Evolutionary conservation across 2,888 invertebrate genomes (phyloP).

Genomic region (Patella pellucida): DNA sequence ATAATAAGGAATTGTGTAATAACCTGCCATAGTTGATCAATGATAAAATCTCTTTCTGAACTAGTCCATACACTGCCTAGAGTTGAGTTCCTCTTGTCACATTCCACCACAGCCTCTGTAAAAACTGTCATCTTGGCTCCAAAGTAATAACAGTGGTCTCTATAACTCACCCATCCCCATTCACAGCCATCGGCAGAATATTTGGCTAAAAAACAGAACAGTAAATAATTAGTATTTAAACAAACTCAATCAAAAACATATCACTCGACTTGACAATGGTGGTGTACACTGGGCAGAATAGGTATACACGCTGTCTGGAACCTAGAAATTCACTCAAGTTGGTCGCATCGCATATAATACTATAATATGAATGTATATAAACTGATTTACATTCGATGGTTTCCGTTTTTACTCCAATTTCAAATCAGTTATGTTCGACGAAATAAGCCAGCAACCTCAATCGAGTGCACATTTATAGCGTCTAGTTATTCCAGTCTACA

Average conservation of each 20-base stretch:
- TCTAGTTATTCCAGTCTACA: too few species aligned
- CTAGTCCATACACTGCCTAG: slow-evolving; percentile 49
- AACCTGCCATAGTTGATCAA: slow-evolving; percentile 39
- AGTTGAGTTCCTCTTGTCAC: slow-evolving; percentile 34
- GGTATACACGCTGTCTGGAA: too few species aligned
- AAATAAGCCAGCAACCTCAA: too few species aligned
- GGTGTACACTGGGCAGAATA: too few species aligned
- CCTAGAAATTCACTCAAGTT: too few species aligned
- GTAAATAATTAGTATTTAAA: background rate
- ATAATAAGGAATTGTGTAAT: background rate
- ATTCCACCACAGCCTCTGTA: slow-evolving; percentile 40
- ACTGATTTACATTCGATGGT: too few species aligned
- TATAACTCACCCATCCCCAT: slow-evolving; percentile 33
- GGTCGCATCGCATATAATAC: too few species aligned
- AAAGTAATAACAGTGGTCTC: slow-evolving; percentile 40
- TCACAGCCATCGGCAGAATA: slow-evolving; percentile 38
- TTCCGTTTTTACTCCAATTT: too few species aligned
- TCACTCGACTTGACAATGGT: too few species aligned
- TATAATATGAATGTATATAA: too few species aligned
- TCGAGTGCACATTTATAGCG: too few species aligned
- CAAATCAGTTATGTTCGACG: too few species aligned
- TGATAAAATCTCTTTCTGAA: slow-evolving; percentile 44
- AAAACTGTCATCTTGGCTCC: slow-evolving; percentile 28
- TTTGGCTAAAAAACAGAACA: slow-evolving; percentile 3
- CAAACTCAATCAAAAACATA: background rate